Evolutionary conservation across 2,797 vertebrate genomes (phyloP).

Genomic region (Sebastes diploproa): DNA sequence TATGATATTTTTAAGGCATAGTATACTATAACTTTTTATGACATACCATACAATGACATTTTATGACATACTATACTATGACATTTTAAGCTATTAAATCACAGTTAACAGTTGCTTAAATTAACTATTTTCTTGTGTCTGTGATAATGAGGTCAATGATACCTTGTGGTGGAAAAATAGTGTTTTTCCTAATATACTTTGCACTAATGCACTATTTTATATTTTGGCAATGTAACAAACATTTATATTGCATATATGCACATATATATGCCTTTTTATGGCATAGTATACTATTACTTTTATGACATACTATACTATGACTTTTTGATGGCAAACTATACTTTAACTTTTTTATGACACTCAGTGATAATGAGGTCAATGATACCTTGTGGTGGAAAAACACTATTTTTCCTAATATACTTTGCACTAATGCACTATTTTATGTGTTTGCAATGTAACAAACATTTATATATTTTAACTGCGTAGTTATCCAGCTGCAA

Average conservation of each 20-base stretch:
- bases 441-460: background rate
- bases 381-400: background rate
- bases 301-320: too few relatives aligned
- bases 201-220: background rate
- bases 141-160: background rate
- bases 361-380: background rate
- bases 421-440: background rate
- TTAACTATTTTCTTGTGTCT: background rate
- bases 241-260: too few relatives aligned
- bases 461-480: too few relatives aligned
- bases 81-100: background rate
- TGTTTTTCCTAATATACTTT: background rate
- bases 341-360: too few relatives aligned
- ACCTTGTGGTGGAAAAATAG: background rate
- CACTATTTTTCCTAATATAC: background rate
- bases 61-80: too few relatives aligned
- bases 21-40: too few relatives aligned
- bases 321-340: too few relatives aligned
- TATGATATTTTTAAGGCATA: too few relatives aligned
- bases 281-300: too few relatives aligned
- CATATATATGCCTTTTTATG: too few relatives aligned
- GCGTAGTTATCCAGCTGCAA: background rate
- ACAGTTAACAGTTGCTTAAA: too few relatives aligned
- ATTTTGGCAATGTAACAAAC: background rate
- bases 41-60: too few relatives aligned